Base-by-base conservation (phyloP, 37 sponge, comb jelly and placozoan genomes). In the Spongilla lacustris region DNA sequence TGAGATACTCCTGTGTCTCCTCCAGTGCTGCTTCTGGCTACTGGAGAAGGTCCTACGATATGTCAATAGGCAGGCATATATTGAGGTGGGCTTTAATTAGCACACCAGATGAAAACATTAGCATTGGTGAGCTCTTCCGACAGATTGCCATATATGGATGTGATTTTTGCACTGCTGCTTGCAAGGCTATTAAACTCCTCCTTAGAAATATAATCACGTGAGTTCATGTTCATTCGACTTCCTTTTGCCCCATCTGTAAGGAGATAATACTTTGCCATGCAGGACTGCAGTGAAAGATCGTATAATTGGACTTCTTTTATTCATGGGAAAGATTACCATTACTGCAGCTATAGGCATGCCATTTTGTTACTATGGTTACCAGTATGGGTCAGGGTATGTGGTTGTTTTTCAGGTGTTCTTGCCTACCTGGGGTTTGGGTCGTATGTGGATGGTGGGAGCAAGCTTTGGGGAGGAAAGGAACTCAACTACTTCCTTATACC, bases 11-110 rank as follows among this genome's bases (percentile, higher is more conserved):
- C 89, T 95, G 34, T 90, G 88, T 76, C n/a, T 87, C 66, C 38
- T 90, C 25, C 91, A 90, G 71, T 97, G 97, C 78, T 97, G 96
- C 72, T 87, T 99, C 86, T 99, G 93, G 94, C 88, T 89, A 75
- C 86, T 99, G 86, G 99, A 99, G 90, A 99, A 99, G 89, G 41
- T 97, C 71, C 84, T 99, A 32, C 71, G 81, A 8, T 99, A 94
- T 85, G 91, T 99, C 86, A 99, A 99, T 79, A 85, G 94, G 36
- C 99, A 97, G 71, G 96, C 97, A n/a, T 99, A 99, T 89, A 95
- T 99, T 36, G 91, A 93, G 92, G 94, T 94, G 33, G 70, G 90
- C 73, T 12, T 27, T n/a, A 71, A 28, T 10, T 26, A 36, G 26
- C 26, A 10, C 6, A 41, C 3, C 41, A 41, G 6, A 41, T 41